A percentile compares a stretch with the other conserved stretches of the same genome.
phyloP scores from a whole-genome alignment of 1,140 invertebrate species.

The Cyclina sinensis region DNA sequence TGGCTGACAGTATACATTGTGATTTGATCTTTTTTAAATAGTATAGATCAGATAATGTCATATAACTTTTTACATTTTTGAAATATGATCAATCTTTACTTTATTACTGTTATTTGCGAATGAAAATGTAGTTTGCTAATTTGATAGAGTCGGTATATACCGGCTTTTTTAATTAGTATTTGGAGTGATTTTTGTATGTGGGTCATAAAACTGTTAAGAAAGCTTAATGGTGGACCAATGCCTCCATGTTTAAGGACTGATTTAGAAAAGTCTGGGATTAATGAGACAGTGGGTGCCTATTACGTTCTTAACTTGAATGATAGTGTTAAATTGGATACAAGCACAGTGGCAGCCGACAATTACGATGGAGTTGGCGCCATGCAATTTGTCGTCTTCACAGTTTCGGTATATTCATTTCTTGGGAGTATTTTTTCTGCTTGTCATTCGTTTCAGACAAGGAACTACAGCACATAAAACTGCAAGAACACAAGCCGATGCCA shows the following conservation, averaged over 20 bases:
- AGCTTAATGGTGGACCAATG: neutral
- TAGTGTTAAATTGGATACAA: neutral
- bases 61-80: no score
- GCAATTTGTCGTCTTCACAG: slow-evolving; percentile 51
- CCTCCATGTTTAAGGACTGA: neutral
- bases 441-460: neutral
- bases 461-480: neutral
- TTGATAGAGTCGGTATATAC: no score
- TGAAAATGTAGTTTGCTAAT: no score
- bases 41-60: no score
- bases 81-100: no score
- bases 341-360: neutral
- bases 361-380: slow-evolving; percentile 53
- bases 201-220: neutral
- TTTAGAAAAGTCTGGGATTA: neutral
- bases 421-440: slow-evolving; percentile 47
- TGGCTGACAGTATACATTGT: neutral
- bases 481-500: slow-evolving; percentile 14
- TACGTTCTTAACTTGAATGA: neutral
- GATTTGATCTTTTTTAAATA: neutral
- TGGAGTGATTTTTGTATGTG: neutral
- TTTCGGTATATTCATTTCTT: slow-evolving; percentile 37
- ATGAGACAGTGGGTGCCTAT: neutral
- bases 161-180: no score
- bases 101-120: no score